phyloP scores from a whole-genome alignment of 2,113 vertebrate genomes.

The Callopanchax toddi region DNA sequence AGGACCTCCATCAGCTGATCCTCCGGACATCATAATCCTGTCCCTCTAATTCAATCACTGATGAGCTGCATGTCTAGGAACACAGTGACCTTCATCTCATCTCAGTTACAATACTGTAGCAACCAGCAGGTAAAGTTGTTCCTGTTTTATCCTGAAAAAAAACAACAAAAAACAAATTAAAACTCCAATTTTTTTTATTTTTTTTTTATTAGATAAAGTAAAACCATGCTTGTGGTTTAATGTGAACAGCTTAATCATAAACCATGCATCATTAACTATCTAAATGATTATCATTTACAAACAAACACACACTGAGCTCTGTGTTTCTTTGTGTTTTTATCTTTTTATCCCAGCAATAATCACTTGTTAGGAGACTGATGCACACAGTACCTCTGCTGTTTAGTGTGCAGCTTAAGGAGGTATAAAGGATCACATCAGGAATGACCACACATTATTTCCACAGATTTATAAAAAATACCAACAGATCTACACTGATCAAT shows the following conservation, averaged over 20 bases:
- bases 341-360: constrained; percentile 24
- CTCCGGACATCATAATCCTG: background rate
- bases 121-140: too few relatives aligned
- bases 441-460: background rate
- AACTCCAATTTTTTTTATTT: too few relatives aligned
- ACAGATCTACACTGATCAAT: too few relatives aligned
- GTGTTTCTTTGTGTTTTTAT: constrained; percentile 19
- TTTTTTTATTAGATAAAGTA: too few relatives aligned
- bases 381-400: constrained; percentile 27
- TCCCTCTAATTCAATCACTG: constrained; percentile 29
- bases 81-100: constrained; percentile 42
- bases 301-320: constrained; percentile 2
- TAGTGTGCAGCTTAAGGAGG: too few relatives aligned
- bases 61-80: constrained; percentile 14
- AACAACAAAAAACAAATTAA: too few relatives aligned
- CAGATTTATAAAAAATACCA: too few relatives aligned
- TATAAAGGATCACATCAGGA: constrained; percentile 58
- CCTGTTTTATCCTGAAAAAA: too few relatives aligned
- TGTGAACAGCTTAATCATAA: too few relatives aligned
- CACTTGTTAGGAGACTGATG: constrained; percentile 33
- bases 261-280: too few relatives aligned
- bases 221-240: too few relatives aligned
- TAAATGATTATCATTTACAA: constrained; percentile 39
- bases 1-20: background rate
- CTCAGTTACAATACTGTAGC: constrained; percentile 4